Evolutionary conservation across 2,113 vertebrate species (phyloP).

Genomic region (Gorsachius goisagi): DNA sequence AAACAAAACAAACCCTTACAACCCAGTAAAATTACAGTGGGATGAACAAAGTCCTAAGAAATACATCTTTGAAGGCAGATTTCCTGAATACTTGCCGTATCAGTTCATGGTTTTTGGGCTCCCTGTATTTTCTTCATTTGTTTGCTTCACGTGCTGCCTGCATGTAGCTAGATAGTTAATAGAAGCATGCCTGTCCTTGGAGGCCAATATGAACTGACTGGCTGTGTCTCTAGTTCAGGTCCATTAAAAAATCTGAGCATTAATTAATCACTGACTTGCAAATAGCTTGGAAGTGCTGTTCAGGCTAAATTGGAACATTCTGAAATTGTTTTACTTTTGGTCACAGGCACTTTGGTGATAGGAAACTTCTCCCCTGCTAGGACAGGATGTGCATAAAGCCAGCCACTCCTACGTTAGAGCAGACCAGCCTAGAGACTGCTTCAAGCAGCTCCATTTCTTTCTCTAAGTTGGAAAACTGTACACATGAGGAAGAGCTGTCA

Average conservation of each 20-base stretch:
- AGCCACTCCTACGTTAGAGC: background rate
- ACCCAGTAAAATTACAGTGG: background rate
- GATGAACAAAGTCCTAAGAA: background rate
- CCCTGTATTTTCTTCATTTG: background rate
- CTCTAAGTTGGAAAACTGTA: background rate
- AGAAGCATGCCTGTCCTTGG: slow-evolving; percentile 30
- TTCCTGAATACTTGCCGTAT: background rate
- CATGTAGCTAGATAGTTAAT: background rate
- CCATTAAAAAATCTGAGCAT: slow-evolving; percentile 43
- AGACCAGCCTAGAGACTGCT: background rate
- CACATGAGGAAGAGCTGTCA: background rate
- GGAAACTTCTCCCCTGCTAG: slow-evolving; percentile 3
- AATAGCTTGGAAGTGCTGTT: slow-evolving; percentile 22
- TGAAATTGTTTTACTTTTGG: slow-evolving; percentile 26
- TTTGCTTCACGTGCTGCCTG: slow-evolving; percentile 37
- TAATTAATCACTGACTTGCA: slow-evolving; percentile 62
- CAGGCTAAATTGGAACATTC: background rate
- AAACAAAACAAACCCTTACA: background rate
- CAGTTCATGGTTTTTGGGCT: background rate
- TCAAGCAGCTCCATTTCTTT: background rate
- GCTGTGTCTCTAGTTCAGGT: slow-evolving; percentile 47
- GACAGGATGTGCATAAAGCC: background rate
- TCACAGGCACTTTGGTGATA: background rate
- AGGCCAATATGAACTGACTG: slow-evolving; percentile 29
- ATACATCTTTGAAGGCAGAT: background rate